Conservation (phyloP, 2,113 vertebrate species). For the Silurus asotus region DNA sequence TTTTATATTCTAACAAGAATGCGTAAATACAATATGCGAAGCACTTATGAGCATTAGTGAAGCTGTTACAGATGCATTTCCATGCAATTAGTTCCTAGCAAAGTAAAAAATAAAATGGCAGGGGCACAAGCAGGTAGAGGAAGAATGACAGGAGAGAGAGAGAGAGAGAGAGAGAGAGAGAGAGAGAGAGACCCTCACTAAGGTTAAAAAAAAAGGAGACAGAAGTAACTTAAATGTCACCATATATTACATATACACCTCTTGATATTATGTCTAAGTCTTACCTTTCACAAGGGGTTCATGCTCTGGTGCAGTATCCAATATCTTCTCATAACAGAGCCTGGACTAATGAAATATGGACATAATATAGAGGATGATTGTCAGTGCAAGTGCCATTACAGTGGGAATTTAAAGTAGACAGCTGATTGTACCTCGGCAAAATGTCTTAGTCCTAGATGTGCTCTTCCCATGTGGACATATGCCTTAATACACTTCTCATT, state of each 20-base stretch:
- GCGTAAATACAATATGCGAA: background rate
- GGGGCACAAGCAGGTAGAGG: background rate
- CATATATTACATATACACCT: background rate
- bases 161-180: background rate
- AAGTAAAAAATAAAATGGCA: background rate
- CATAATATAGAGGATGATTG: background rate
- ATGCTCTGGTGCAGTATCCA: slow-evolving; percentile 64
- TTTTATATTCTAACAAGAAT: background rate
- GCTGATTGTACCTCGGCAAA: slow-evolving; percentile 76
- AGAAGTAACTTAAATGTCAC: background rate
- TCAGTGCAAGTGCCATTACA: background rate
- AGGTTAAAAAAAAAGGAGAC: background rate
- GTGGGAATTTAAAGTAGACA: slow-evolving; percentile 24
- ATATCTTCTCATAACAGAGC: slow-evolving; percentile 69
- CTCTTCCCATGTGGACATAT: slow-evolving; percentile 86
- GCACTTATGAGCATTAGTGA: background rate
- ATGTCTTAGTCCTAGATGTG: slow-evolving; percentile 76
- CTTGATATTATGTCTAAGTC: slow-evolving; percentile 14
- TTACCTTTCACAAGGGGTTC: slow-evolving; percentile 71
- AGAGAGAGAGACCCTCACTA: background rate
- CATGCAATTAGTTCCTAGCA: background rate
- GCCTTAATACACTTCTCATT: slow-evolving; percentile 84
- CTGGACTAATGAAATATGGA: slow-evolving; percentile 64
- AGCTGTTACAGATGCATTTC: background rate
- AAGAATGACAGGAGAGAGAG: too few relatives aligned